These are phyloP conservation scores for Chionomys nivalis DNA, from an alignment of 2,113 vertebrate genomes.

Conservation along the genomic window DNA sequence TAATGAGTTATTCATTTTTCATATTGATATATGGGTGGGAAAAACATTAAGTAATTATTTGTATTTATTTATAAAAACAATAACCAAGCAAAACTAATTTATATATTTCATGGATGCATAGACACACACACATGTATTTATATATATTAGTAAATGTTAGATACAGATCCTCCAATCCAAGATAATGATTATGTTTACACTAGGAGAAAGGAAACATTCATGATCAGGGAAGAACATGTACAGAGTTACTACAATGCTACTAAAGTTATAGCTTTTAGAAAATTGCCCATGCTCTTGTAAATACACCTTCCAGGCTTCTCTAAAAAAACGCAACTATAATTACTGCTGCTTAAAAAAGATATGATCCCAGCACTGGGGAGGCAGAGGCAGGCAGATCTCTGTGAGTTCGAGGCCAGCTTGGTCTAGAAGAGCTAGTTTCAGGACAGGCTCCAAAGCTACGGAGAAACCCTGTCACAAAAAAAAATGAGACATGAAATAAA, in stretches of 20 bases:
- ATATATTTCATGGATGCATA: neutral
- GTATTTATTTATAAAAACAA: neutral
- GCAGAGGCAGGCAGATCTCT: no score
- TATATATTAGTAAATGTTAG: neutral
- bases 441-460: no score
- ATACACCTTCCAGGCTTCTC: neutral
- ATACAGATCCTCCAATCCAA: neutral
- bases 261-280: neutral
- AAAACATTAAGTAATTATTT: neutral
- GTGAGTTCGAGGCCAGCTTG: no score
- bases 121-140: neutral
- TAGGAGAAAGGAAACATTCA: neutral
- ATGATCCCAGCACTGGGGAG: no score
- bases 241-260: neutral
- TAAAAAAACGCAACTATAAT: neutral
- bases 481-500: neutral
- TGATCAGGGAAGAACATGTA: neutral
- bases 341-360: neutral
- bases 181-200: neutral
- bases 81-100: neutral
- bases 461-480: no score
- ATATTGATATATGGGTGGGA: neutral
- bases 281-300: neutral
- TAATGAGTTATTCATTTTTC: neutral
- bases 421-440: no score